Evolutionary conservation across 2,113 vertebrate species (phyloP).

Genomic region (Aleadryas rufinucha): DNA sequence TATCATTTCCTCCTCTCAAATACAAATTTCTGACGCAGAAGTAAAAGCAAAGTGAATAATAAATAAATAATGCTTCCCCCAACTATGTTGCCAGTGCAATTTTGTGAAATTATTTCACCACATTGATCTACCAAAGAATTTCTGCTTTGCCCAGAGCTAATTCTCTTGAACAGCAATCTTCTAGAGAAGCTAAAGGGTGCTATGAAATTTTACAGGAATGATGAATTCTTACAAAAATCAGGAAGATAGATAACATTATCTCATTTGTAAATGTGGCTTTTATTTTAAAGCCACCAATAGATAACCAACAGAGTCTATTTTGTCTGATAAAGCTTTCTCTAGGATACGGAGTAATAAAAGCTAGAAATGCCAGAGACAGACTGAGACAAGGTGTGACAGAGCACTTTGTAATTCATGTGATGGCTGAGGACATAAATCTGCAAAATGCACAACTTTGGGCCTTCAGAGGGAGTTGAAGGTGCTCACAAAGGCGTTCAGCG

Average conservation of each 20-base stretch:
- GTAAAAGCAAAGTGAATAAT: neutral
- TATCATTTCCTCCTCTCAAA: neutral
- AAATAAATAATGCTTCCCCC: neutral
- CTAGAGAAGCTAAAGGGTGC: neutral
- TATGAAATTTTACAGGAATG: neutral
- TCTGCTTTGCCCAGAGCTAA: neutral
- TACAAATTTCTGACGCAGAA: neutral
- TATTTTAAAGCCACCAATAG: neutral
- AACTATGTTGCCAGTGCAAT: neutral
- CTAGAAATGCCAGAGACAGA: neutral
- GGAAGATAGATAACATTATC: neutral
- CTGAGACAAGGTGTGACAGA: neutral
- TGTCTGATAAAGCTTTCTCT: neutral
- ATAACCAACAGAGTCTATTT: neutral
- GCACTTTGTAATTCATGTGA: neutral
- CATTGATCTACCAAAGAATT: neutral
- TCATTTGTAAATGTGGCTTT: neutral
- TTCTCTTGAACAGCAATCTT: neutral
- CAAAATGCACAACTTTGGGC: neutral
- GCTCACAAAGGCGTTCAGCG: neutral
- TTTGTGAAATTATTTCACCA: neutral
- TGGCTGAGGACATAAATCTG: neutral
- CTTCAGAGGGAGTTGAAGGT: neutral
- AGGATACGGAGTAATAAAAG: neutral
- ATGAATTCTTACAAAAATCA: neutral